phyloP scores from a whole-genome alignment of 2,797 vertebrate species.

The Mormyrus hasselquistii region DNA sequence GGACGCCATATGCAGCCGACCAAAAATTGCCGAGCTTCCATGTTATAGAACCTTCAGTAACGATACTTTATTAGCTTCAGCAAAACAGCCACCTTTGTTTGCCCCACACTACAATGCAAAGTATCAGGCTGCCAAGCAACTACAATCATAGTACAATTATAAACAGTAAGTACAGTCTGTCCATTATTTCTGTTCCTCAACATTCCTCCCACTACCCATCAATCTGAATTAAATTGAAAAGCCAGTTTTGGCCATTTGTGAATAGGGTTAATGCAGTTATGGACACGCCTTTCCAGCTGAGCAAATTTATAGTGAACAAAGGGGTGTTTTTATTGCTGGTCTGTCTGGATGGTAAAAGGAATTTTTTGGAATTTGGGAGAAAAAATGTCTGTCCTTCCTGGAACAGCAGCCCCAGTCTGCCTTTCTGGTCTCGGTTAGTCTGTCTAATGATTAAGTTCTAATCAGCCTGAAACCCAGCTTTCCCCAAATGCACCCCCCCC shows the following conservation, averaged over 20 bases:
- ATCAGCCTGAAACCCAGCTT: neutral
- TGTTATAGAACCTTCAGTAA: neutral
- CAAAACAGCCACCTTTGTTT: neutral
- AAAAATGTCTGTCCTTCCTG: neutral
- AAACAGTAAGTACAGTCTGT: neutral
- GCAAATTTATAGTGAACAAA: constrained; percentile 17
- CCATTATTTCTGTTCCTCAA: neutral
- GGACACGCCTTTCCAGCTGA: neutral
- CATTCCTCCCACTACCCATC: neutral
- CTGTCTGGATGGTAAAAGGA: neutral
- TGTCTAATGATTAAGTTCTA: neutral
- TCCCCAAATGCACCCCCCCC: neutral
- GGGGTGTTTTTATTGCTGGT: neutral
- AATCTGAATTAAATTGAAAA: neutral
- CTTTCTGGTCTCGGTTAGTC: neutral
- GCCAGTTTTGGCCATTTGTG: neutral
- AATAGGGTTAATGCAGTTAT: neutral
- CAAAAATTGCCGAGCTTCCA: neutral
- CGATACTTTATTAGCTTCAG: neutral
- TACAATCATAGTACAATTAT: neutral
- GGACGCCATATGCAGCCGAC: neutral
- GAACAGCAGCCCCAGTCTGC: neutral
- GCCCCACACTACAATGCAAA: neutral
- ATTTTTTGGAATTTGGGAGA: neutral
- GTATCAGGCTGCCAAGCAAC: neutral